Evolutionary conservation across 2,797 vertebrate genomes (phyloP).

Genomic region (Falco naumanni): DNA sequence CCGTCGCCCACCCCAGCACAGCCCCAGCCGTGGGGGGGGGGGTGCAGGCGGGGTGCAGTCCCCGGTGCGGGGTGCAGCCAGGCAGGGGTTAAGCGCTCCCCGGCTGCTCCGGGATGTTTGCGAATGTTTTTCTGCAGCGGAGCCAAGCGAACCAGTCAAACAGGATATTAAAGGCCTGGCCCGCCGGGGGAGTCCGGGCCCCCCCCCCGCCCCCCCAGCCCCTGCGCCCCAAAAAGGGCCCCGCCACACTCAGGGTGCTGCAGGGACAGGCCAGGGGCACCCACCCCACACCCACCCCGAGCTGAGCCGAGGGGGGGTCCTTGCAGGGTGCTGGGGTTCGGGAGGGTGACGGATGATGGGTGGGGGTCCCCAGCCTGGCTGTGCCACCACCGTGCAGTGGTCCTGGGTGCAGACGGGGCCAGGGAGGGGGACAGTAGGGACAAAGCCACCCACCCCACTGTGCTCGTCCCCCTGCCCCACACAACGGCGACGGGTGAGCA

Average conservation of each 20-base stretch:
- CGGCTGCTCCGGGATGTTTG: constrained; percentile 66
- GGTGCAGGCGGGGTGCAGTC: not conserved
- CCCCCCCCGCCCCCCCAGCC: not conserved
- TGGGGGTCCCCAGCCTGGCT: not conserved
- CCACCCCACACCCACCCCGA: not conserved
- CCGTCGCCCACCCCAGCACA: not conserved
- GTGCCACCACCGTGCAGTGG: not conserved
- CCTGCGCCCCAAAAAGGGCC: constrained; percentile 7
- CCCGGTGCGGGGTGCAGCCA: not conserved
- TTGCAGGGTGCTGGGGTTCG: rapidly evolving
- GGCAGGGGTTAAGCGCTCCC: constrained; percentile 61
- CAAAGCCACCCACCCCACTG: not conserved
- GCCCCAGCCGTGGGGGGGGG: rapidly evolving
- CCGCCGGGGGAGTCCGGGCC: not conserved
- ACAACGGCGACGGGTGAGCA: not conserved
- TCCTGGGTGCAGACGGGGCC: not conserved
- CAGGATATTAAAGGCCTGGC: constrained; percentile 70
- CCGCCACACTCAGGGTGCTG: not conserved
- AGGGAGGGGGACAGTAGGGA: not conserved
- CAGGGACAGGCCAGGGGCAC: not conserved
- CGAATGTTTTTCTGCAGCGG: constrained; percentile 58
- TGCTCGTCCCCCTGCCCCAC: not conserved
- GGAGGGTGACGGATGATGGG: not conserved
- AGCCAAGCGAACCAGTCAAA: constrained; percentile 72
- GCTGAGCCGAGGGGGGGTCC: not conserved